Percentiles rank a stretch among this genome's conserved stretches.
These are phyloP conservation scores for Cuniculus paca DNA, from an alignment of 2,797 vertebrate genomes.

Conservation along the genomic window DNA sequence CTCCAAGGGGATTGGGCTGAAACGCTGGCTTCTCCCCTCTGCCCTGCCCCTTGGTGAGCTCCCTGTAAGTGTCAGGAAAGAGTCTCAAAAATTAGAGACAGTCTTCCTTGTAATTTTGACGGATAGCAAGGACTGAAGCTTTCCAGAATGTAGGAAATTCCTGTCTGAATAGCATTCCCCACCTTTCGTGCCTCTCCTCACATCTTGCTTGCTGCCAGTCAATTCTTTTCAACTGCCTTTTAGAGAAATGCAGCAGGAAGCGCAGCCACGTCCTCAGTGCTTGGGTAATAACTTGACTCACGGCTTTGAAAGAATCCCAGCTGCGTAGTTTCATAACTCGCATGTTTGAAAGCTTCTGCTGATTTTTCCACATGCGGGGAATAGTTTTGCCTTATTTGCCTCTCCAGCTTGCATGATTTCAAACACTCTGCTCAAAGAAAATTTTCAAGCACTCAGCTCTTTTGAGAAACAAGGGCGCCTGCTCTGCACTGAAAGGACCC, in stretches of 20 bases:
- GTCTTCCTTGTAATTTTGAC: not conserved
- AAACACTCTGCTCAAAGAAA: constrained; percentile 70
- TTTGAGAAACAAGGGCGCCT: not conserved
- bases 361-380: constrained; percentile 70
- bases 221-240: constrained; percentile 45
- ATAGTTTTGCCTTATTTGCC: constrained; percentile 67
- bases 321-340: constrained; percentile 68
- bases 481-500: constrained; percentile 35
- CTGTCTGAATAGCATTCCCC: not conserved
- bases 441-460: constrained; percentile 45
- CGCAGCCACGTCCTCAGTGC: constrained; percentile 33
- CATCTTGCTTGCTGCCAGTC: not conserved
- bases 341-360: constrained; percentile 67
- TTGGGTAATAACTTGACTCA: constrained; percentile 50
- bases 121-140: not conserved
- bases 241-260: constrained; percentile 62
- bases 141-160: not conserved
- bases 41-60: too few relatives aligned
- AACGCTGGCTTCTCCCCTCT: not conserved
- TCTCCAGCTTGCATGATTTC: constrained; percentile 61
- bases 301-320: constrained; percentile 66
- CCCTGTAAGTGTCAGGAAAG: fast-evolving
- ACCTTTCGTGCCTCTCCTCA: not conserved
- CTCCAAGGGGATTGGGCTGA: not conserved
- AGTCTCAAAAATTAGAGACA: fast-evolving